Percentiles rank a stretch among this genome's conserved stretches.
These are phyloP conservation scores for Myoxocephalus aenaeus DNA, from an alignment of 2,797 vertebrate species.

Conservation along the genomic window DNA sequence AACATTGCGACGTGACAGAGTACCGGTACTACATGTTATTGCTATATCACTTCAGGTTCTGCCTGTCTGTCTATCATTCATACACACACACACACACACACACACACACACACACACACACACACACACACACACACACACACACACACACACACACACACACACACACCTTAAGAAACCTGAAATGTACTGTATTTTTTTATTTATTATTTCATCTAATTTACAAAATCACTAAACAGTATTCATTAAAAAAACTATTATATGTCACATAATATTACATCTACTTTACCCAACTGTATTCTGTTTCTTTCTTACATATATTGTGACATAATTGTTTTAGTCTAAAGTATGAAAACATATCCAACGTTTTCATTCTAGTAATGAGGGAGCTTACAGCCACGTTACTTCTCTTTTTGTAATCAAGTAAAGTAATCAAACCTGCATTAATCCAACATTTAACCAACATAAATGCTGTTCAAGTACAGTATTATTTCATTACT, in stretches of 20 bases:
- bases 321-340: background rate
- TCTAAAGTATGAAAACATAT: background rate
- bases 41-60: background rate
- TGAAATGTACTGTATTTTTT: background rate
- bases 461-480: background rate
- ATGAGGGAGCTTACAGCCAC: background rate
- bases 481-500: background rate
- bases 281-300: background rate
- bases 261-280: background rate
- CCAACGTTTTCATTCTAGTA: background rate
- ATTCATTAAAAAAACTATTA: background rate
- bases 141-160: too few species aligned
- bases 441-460: background rate
- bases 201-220: background rate
- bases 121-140: too few species aligned
- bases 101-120: too few species aligned
- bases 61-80: too few species aligned
- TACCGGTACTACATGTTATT: background rate
- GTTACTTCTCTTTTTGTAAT: background rate
- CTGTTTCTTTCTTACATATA: background rate
- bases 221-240: background rate
- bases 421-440: background rate
- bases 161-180: background rate
- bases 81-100: too few species aligned
- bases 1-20: background rate